A percentile compares a stretch with the other conserved stretches of the same genome.
Conservation (phyloP, 2,888 invertebrate species). For the Nudaria mundana region DNA sequence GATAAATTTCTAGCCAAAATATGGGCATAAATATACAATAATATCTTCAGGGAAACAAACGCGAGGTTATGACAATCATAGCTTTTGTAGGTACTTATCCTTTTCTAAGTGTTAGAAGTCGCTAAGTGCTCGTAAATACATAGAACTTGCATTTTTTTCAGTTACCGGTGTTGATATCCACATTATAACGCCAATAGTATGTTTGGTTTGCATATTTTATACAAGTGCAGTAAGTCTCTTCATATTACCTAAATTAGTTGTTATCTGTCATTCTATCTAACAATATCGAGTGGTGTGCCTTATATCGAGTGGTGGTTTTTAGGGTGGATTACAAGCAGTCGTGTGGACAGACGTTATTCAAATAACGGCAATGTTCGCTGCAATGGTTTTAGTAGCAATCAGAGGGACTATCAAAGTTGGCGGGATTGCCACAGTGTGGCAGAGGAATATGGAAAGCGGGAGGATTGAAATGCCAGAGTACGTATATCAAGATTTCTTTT, state of each 20-base stretch:
- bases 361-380: constrained; percentile 87
- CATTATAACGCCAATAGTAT: constrained; percentile 90
- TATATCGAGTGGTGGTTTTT: not conserved
- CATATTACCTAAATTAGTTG: not conserved
- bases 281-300: not conserved
- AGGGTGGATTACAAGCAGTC: constrained; percentile 91
- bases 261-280: constrained; percentile 37
- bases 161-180: constrained; percentile 93
- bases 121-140: no score
- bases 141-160: no score
- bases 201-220: constrained; percentile 92
- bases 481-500: constrained; percentile 25
- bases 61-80: no score
- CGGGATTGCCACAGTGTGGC: constrained; percentile 83
- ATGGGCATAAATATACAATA: no score
- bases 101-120: no score
- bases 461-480: constrained; percentile 87
- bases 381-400: constrained; percentile 86
- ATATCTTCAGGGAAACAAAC: no score
- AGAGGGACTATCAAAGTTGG: constrained; percentile 89
- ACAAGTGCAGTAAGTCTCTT: constrained; percentile 87
- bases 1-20: no score
- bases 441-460: constrained; percentile 85
- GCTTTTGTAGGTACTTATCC: no score
- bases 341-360: constrained; percentile 93